These are phyloP conservation scores for Physocephala rufipes DNA, from an alignment of 2,888 invertebrate genomes.

Conservation along the genomic window DNA sequence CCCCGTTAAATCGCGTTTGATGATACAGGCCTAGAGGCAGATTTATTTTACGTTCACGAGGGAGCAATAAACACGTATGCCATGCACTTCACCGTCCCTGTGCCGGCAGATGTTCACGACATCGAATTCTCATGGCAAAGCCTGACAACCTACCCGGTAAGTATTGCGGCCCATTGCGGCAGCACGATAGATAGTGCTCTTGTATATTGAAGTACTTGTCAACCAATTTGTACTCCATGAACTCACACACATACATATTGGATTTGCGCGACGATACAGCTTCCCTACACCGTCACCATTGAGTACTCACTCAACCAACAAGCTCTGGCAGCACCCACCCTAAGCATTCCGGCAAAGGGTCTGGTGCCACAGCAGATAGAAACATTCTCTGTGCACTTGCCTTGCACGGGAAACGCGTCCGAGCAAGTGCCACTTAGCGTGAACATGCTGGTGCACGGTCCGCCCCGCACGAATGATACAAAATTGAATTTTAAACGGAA, in stretches of 20 bases:
- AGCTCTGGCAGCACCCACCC: conserved; percentile 80
- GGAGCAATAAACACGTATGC: conserved; percentile 88
- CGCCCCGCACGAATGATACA: conserved; percentile 77
- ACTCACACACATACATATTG: conserved; percentile 41
- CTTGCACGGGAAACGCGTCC: conserved; percentile 83
- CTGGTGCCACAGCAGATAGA: conserved; percentile 80
- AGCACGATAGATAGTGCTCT: neutral
- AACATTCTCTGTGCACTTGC: conserved; percentile 80
- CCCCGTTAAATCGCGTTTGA: neutral
- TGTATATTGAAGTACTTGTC: conserved; percentile 44
- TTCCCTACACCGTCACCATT: conserved; percentile 67
- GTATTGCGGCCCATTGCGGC: conserved; percentile 54
- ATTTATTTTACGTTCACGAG: conserved; percentile 83
- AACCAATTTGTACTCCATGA: conserved; percentile 56
- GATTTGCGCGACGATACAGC: conserved; percentile 46
- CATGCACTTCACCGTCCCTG: conserved; percentile 82
- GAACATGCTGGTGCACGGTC: conserved; percentile 81
- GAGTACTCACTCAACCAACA: conserved; percentile 72
- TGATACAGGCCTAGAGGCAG: conserved; percentile 74
- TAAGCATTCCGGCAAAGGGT: conserved; percentile 84
- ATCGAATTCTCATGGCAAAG: conserved; percentile 89
- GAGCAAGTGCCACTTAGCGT: conserved; percentile 85
- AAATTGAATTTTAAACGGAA: conserved; percentile 81
- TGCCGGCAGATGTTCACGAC: conserved; percentile 80
- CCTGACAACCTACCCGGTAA: conserved; percentile 77